A percentile compares a stretch with the other conserved stretches of the same genome.
Evolutionary conservation across 2,888 invertebrate genomes (phyloP).

Genomic region (Eueremaeus valkanovi): DNA sequence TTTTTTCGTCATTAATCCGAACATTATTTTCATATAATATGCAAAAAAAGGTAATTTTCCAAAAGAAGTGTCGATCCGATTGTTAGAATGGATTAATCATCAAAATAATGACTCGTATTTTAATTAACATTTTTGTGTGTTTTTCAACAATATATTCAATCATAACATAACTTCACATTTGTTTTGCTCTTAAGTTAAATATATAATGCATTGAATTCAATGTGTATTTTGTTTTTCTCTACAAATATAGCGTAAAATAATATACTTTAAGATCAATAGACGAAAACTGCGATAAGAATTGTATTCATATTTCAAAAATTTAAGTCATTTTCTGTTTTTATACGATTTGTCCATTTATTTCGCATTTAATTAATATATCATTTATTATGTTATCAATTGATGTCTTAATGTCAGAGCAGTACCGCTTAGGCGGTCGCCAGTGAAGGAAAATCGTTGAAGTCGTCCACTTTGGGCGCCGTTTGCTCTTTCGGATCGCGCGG

Average conservation of each 20-base stretch:
- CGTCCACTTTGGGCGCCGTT: slow-evolving; percentile 63
- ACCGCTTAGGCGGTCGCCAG: slow-evolving; percentile 58
- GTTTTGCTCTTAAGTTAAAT: neutral
- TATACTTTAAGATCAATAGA: slow-evolving; percentile 27
- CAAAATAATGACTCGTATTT: neutral
- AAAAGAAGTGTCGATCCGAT: no score
- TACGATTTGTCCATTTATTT: neutral
- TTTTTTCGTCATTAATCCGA: slow-evolving; percentile 22
- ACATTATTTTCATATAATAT: slow-evolving; percentile 34
- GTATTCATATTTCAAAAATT: slow-evolving; percentile 19
- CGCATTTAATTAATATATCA: neutral
- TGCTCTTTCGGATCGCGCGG: slow-evolving; percentile 43
- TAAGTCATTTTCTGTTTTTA: slow-evolving; percentile 8
- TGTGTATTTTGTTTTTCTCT: neutral
- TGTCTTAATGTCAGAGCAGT: neutral
- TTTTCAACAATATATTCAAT: slow-evolving; percentile 28
- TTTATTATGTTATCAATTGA: slow-evolving; percentile 7
- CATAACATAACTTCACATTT: slow-evolving; percentile 1
- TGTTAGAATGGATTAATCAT: slow-evolving; percentile 4
- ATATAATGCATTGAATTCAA: slow-evolving; percentile 1
- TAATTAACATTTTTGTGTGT: slow-evolving; percentile 3
- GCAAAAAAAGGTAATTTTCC: neutral
- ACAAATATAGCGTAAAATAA: slow-evolving; percentile 31
- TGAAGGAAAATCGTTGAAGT: slow-evolving; percentile 92
- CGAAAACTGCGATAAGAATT: slow-evolving; percentile 21